phyloP scores from a whole-genome alignment of 2,888 invertebrate species.

The Plagiodera versicolora region DNA sequence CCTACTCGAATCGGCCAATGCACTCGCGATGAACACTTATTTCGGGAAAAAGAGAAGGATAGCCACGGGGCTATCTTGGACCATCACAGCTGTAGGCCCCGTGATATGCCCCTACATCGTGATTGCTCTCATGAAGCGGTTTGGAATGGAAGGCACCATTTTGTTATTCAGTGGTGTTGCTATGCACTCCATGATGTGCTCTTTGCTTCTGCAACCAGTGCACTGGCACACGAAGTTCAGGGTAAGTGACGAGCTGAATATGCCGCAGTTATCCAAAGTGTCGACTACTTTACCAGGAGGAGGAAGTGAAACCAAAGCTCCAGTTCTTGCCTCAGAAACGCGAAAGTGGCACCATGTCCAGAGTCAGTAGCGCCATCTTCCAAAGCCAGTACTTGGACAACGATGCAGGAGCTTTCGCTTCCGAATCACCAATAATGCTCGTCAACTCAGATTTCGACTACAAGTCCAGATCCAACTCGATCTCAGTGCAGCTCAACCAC shows the following conservation, averaged over 20 bases:
- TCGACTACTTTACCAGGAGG: conserved; percentile 5
- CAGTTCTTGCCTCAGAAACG: background rate
- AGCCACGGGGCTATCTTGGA: conserved; percentile 73
- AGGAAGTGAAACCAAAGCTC: background rate
- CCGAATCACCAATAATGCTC: conserved; percentile 10
- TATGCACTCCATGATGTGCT: conserved; percentile 67
- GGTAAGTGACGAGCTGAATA: conserved; percentile 27
- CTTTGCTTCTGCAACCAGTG: conserved; percentile 72
- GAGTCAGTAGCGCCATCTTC: conserved; percentile 8
- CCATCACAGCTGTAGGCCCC: conserved; percentile 72
- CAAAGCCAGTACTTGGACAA: conserved; percentile 6
- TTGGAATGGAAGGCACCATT: conserved; percentile 68
- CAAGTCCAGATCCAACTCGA: background rate
- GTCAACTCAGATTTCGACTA: background rate
- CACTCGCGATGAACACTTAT: conserved; percentile 72
- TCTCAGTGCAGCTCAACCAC: background rate
- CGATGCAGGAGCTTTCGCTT: conserved; percentile 8
- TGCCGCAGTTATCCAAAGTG: too few species aligned
- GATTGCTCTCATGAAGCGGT: conserved; percentile 62
- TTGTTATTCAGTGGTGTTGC: conserved; percentile 69
- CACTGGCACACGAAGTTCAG: conserved; percentile 68
- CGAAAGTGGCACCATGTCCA: background rate
- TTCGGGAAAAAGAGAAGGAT: conserved; percentile 70
- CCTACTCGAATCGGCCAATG: conserved; percentile 68
- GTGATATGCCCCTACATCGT: conserved; percentile 73